Conservation (phyloP, 1,140 invertebrate species). For the Pseudomyrmex flavicornis region DNA sequence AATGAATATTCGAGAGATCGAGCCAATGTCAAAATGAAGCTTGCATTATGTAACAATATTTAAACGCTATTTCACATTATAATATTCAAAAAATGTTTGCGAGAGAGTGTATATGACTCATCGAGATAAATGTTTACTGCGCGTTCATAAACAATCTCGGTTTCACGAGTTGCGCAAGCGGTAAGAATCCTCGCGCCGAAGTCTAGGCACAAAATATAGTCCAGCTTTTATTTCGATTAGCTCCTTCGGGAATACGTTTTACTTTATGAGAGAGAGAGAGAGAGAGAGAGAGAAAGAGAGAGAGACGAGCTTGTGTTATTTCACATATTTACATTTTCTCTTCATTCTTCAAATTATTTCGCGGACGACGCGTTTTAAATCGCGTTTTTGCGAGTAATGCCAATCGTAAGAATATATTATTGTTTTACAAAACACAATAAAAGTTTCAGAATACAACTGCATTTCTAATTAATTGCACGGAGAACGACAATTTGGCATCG, state of each 20-base stretch:
- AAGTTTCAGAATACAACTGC: too few relatives aligned
- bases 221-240: conserved; percentile 52
- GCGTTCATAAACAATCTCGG: background rate
- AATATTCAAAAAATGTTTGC: background rate
- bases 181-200: background rate
- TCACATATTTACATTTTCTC: background rate
- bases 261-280: conserved; percentile 6
- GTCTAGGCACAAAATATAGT: background rate
- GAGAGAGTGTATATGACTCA: background rate
- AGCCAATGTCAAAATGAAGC: background rate
- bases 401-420: too few relatives aligned
- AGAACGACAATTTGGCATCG: conserved; percentile 11
- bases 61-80: too few relatives aligned
- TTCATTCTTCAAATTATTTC: background rate
- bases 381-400: background rate
- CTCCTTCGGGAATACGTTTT: conserved; percentile 36
- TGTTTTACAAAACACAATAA: too few relatives aligned
- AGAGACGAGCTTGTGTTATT: conserved; percentile 18
- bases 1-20: background rate
- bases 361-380: background rate
- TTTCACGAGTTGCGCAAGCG: background rate
- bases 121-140: conserved; percentile 16
- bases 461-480: background rate
- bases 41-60: background rate
- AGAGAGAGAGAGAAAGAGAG: too few relatives aligned